Percentiles rank a stretch among this genome's conserved stretches.
phyloP scores from a whole-genome alignment of 2,888 invertebrate species.

The Baccha elongata region DNA sequence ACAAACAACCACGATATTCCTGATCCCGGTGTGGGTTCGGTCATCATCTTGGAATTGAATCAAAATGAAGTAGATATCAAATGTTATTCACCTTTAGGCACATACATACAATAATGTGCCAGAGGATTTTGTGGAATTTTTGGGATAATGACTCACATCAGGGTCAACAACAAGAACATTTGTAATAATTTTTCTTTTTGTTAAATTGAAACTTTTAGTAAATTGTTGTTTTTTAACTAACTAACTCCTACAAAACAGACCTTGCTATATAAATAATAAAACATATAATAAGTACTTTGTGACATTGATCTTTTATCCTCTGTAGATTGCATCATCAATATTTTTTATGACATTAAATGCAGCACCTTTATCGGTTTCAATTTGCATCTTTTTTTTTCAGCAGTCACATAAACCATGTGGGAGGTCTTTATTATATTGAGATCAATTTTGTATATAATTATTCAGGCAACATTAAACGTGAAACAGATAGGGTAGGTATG shows the following conservation, averaged over 20 bases:
- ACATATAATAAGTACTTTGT: background rate
- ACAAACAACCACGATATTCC: constrained; percentile 4
- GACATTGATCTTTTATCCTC: constrained; percentile 13
- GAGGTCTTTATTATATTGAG: background rate
- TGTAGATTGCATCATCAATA: constrained; percentile 44
- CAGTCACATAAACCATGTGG: background rate
- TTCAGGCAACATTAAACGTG: no score
- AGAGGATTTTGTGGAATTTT: constrained; percentile 43
- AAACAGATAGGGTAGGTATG: no score
- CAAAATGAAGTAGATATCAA: constrained; percentile 41
- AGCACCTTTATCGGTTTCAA: constrained; percentile 5
- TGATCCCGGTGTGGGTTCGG: background rate
- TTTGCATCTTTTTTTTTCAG: constrained; percentile 11
- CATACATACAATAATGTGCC: background rate
- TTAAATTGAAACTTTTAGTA: no score
- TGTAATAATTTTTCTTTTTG: background rate
- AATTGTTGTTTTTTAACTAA: background rate
- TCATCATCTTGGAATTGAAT: constrained; percentile 28
- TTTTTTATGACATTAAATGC: constrained; percentile 10
- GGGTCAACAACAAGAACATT: constrained; percentile 25
- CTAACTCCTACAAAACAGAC: background rate
- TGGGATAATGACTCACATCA: constrained; percentile 50
- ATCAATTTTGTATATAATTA: background rate
- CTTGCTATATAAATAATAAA: background rate
- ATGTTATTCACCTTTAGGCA: constrained; percentile 66